phyloP scores from a whole-genome alignment of 23 tunicate genomes.

The Pegea sp. region DNA sequence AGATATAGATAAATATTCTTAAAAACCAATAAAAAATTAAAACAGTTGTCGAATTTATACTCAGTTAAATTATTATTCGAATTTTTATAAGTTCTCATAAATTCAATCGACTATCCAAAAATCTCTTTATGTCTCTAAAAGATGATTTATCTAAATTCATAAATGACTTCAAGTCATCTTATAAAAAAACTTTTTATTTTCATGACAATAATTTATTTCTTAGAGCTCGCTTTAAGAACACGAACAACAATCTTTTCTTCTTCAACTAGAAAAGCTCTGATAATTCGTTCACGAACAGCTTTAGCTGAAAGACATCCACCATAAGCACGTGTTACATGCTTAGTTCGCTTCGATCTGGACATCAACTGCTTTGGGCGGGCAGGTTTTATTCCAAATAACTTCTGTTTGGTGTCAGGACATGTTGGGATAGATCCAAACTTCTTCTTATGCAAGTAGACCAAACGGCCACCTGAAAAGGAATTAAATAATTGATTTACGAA shows the following conservation, averaged over 20 bases:
- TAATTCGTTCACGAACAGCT: conserved; percentile 65
- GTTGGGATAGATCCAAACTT: conserved; percentile 85
- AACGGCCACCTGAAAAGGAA: conserved; percentile 77
- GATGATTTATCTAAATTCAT: no score
- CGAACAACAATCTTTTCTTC: conserved; percentile 94
- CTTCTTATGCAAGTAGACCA: conserved; percentile 64
- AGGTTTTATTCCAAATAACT: conserved; percentile 60
- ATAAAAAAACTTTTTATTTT: no score
- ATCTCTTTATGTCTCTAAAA: no score
- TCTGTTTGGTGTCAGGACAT: conserved; percentile 81
- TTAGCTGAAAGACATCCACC: conserved; percentile 67
- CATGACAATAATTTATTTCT: conserved; percentile 1
- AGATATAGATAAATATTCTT: no score
- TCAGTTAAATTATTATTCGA: no score
- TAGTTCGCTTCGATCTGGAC: conserved; percentile 38
- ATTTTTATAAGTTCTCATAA: no score
- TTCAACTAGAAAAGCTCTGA: conserved; percentile 94
- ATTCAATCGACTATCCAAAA: no score
- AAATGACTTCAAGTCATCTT: no score
- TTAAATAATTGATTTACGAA: no score
- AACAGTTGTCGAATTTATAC: no score
- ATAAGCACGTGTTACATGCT: conserved; percentile 76
- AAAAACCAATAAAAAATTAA: no score
- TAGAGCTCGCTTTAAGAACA: conserved; percentile 58
- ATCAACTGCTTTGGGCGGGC: conserved; percentile 78